Percentiles rank a stretch among this genome's conserved stretches.
Evolutionary conservation across 1,140 invertebrate species (phyloP).

Genomic region (Sitobion miscanthi): DNA sequence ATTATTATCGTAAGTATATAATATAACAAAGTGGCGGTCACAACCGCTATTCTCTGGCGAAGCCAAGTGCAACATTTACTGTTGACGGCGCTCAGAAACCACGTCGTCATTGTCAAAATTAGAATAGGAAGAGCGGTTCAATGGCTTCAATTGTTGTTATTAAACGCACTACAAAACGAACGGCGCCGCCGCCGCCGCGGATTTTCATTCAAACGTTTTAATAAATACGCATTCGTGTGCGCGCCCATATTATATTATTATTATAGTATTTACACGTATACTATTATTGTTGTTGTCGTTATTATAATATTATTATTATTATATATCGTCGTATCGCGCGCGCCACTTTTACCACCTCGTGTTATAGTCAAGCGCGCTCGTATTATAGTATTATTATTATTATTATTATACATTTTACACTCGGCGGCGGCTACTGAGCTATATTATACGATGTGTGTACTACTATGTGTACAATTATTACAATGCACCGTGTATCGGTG

Average conservation of each 20-base stretch:
- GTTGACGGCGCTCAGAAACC: slow-evolving; percentile 10
- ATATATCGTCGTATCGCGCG: neutral
- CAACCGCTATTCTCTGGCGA: neutral
- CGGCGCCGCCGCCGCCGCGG: slow-evolving; percentile 18
- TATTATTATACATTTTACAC: neutral
- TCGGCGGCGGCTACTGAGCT: neutral
- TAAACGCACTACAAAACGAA: slow-evolving; percentile 34
- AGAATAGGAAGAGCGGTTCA: slow-evolving; percentile 48
- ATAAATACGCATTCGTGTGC: neutral
- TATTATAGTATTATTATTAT: neutral
- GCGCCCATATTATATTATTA: neutral
- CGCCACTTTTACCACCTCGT: neutral
- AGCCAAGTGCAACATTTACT: slow-evolving; percentile 49
- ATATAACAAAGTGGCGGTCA: neutral
- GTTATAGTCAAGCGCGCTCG: neutral
- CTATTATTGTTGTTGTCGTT: neutral
- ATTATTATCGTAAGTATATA: too few species aligned
- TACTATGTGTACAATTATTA: neutral
- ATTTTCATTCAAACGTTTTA: slow-evolving; percentile 53
- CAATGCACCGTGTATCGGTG: neutral
- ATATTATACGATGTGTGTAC: neutral
- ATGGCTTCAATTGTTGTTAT: slow-evolving; percentile 30
- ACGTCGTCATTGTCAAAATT: slow-evolving; percentile 47
- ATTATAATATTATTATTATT: slow-evolving; percentile 17
- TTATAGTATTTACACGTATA: neutral